Evolutionary conservation across 1,140 invertebrate genomes (phyloP), one percentile per base, ranked within the genome.

Genomic region (Drosophila takahashii): DNA sequence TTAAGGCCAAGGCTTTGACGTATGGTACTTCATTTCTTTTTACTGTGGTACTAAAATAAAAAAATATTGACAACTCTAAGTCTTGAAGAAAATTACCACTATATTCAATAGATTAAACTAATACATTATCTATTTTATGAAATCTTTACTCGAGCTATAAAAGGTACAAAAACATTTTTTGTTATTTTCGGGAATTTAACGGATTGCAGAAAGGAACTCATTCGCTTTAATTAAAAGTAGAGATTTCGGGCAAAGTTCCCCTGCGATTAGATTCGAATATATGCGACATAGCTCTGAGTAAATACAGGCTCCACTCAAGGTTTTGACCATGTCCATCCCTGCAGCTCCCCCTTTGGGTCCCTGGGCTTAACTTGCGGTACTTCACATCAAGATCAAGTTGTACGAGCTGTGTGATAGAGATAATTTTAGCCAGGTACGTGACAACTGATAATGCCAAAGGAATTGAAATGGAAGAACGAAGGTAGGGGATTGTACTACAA

Each of bases 321-420:
- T 26, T 16, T 41, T 44, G 51, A 18, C 51, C 67, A 27, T 70
- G 67, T 18, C 39, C 41, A 53, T n/a, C 15, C 15, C 61, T 18
- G 34, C 48, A 32, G 32, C 10, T 36, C 22, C n/a, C 62, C 34
- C 64, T 27, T 42, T 4, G 11, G 60, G 11, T 65, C 44, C 34
- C 47, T 67, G 66, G 26, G 10, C 29, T 70, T 70, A 42, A 53
- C 39, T 32, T 37, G 29, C 26, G 64, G 67, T 57, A 71, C 67
- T 71, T 70, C 67, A 71, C 67, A 70, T 70, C 67, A 71, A 71
- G 65, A 71, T 71, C 67, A 70, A 48, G 50, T 70, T 34, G 42
- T 36, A 36, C 34, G 32, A 13, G 32, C 34, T 18, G 51, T 39
- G n/a, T 32, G 57, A 18, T 8, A 42, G 18, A 62, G 50, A 74